Evolutionary conservation across 2,113 vertebrate species (phyloP), one percentile per base, ranked within the genome.

Genomic region (Aegypius monachus): DNA sequence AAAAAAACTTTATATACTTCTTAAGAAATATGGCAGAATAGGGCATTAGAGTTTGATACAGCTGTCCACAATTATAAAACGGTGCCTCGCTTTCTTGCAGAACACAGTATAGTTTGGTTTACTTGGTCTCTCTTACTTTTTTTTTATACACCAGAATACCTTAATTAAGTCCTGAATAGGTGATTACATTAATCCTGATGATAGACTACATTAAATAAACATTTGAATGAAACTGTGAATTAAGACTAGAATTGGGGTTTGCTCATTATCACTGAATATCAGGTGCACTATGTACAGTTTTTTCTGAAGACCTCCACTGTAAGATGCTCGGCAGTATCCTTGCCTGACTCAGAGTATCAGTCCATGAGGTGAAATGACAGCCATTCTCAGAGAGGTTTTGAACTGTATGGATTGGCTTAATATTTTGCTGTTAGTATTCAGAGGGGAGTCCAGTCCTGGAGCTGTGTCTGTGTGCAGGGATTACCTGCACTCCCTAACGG

Each of bases 81-180:
- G 29, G 34, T 55, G 38, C 25, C 61, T 79, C 0, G 0, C 13
- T 43, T 71, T 40, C 34, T 71, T 40, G 18, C n/a, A 71, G 59
- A 70, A 58, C 18, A 26, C 17, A 16, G 25, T 7, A 7, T 34
- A 21, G 17, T 47, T 8, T 52, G 10, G 45, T 40, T 40, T 18
- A 11, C 1, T 65, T 7, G 3, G 1, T 47, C 27, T 50, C 29
- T 38, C 13, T 32, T 7, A 7, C 0, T 56, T 19, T 11, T 19
- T 11, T 86, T 75, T n/a, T 68, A 10, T 38, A 13, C 13, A 27
- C 26, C 22, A 26, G 47, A 68, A 29, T 8, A 56, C 11, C 19
- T 58, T 13, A 25, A 22, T 72, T 43, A 53, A 84, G 34, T 36
- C 38, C 68, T 89, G n/a, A 45, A 7, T 9, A 4, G 6, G 27